Evolutionary conservation across 1,140 invertebrate genomes (phyloP), one percentile per base, ranked within the genome.

Genomic region (Saxidomus purpurata): DNA sequence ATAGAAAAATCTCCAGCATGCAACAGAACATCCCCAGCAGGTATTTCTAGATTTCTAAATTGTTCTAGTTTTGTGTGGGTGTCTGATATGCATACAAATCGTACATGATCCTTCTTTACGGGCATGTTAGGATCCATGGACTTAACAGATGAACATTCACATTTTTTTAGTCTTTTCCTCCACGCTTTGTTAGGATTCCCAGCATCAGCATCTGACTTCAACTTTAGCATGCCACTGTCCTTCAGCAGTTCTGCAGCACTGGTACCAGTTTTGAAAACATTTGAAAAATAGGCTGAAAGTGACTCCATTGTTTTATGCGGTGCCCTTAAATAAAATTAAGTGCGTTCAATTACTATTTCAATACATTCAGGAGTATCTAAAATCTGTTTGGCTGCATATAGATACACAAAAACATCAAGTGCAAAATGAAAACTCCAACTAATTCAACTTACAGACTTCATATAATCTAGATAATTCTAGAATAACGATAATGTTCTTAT

Each of bases 21-120:
- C 25, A 89, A 9, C 13, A 89, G 67, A 34, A 89, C 67, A 83
- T 89, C 87, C 13, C 87, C 87, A 17, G 74, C 47, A 19, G 87
- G 87, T 38, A 89, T 89, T 34, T 83, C 31, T 22, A 83, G 6
- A 15, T 19, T 47, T 61, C 13, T 59, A 25, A 19, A 19, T 15
- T 74, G 15, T 36, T 89, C 87, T n/a, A 82, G 25, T 40, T 77
- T 76, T 28, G 63, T 63, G 28, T 89, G 87, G 11, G 87, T 89
- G 38, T 89, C 87, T 28, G 87, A 89, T 59, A 89, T 61, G 43
- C 87, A 89, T 17, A 89, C 87, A 89, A 89, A 89, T 59, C 87
- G n/a, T 4, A 98, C 96, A 96, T 97, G 43, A 82, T 87, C 88
- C 22, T 79, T 71, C 9, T 31, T 36, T 0, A 86, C 52, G 3